Percentiles rank a stretch among this genome's conserved stretches.
Conservation (phyloP, 2,888 invertebrate species). For the Pammene fasciana region DNA sequence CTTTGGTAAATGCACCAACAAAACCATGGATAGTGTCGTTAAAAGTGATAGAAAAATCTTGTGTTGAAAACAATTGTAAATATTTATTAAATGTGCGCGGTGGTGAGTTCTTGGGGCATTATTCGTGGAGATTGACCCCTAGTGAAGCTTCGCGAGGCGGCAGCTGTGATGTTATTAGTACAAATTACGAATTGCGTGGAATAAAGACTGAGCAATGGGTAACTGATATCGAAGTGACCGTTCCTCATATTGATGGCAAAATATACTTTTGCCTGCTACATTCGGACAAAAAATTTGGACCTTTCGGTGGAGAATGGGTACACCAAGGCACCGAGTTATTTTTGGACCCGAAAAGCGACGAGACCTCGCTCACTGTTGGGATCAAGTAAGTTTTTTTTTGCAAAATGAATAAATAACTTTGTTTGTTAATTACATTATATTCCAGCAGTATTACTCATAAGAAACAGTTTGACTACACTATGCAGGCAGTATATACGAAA, state of each 20-base stretch:
- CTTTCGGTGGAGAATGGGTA: slow-evolving; percentile 72
- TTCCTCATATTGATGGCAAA: slow-evolving; percentile 60
- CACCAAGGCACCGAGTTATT: slow-evolving; percentile 79
- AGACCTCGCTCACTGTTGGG: slow-evolving; percentile 30
- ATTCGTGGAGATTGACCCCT: slow-evolving; percentile 74
- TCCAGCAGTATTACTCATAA: background rate
- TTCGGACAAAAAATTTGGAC: slow-evolving; percentile 55
- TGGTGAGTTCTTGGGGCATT: slow-evolving; percentile 72
- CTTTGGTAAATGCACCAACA: slow-evolving; percentile 50
- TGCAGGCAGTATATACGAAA: background rate
- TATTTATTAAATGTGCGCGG: slow-evolving; percentile 74
- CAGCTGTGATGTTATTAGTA: slow-evolving; percentile 65
- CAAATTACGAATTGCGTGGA: slow-evolving; percentile 72
- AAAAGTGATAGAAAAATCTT: slow-evolving; percentile 58
- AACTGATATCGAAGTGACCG: slow-evolving; percentile 60
- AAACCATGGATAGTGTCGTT: slow-evolving; percentile 65
- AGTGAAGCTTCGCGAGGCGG: slow-evolving; percentile 60
- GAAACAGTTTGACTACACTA: background rate
- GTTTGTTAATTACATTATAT: slow-evolving; percentile 25
- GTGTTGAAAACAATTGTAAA: slow-evolving; percentile 70
- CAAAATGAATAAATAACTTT: background rate
- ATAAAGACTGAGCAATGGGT: slow-evolving; percentile 62
- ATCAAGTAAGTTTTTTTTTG: slow-evolving; percentile 25
- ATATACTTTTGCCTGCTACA: slow-evolving; percentile 69
- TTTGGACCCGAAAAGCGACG: slow-evolving; percentile 63